These are phyloP conservation scores for Cryptosula pallasiana DNA, from an alignment of 2,888 invertebrate species.

Conservation along the genomic window DNA sequence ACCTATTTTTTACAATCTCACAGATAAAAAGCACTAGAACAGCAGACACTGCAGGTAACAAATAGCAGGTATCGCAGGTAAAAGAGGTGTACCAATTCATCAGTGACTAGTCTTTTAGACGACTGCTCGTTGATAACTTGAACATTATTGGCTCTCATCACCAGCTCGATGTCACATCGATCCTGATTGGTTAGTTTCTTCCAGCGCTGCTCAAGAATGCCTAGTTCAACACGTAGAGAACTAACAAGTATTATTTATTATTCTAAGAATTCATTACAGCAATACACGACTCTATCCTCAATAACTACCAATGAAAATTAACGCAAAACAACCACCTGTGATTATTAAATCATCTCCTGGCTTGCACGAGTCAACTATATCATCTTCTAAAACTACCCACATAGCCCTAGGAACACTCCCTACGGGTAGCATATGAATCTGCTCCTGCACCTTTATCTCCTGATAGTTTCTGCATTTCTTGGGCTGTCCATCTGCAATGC, in stretches of 20 bases:
- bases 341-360: slow-evolving; percentile 83
- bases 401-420: slow-evolving; percentile 71
- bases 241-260: no score
- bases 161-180: slow-evolving; percentile 66
- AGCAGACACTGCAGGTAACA: no score
- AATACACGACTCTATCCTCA: no score
- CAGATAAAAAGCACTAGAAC: no score
- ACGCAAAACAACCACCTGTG: slow-evolving; percentile 63
- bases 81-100: slow-evolving; percentile 47
- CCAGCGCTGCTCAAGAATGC: slow-evolving; percentile 71
- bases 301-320: no score
- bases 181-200: slow-evolving; percentile 60
- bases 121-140: slow-evolving; percentile 54
- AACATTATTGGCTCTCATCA: slow-evolving; percentile 67
- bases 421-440: slow-evolving; percentile 66
- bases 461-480: slow-evolving; percentile 56
- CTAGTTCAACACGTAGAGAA: no score
- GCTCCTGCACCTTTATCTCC: slow-evolving; percentile 70
- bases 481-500: slow-evolving; percentile 53
- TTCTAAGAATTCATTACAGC: no score
- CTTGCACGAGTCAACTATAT: slow-evolving; percentile 77
- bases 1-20: no score
- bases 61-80: no score
- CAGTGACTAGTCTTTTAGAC: slow-evolving; percentile 44
- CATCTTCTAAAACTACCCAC: slow-evolving; percentile 75